Conservation (phyloP, 2,888 invertebrate species). For the Macropis europaea region DNA sequence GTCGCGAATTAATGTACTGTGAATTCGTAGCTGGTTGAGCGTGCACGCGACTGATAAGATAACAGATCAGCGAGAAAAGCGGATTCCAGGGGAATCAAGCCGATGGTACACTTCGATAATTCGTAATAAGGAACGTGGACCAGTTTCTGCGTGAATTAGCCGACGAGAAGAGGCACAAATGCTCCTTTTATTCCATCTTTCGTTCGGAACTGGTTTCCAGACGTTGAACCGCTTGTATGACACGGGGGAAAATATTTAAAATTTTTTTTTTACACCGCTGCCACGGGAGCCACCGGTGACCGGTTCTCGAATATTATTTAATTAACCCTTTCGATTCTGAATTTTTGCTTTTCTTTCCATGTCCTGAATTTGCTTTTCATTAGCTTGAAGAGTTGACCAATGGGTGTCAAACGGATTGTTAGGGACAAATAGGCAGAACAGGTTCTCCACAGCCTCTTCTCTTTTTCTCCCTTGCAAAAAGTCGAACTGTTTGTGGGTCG, state of each 20-base stretch:
- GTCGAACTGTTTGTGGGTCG: too few species aligned
- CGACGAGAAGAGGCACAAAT: constrained; percentile 13
- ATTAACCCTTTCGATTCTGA: too few species aligned
- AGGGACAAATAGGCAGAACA: too few species aligned
- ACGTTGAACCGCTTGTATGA: constrained; percentile 11
- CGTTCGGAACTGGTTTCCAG: constrained; percentile 15
- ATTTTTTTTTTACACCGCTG: too few species aligned
- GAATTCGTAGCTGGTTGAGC: not conserved
- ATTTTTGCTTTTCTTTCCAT: too few species aligned
- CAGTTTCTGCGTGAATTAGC: constrained; percentile 23
- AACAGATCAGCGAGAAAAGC: not conserved
- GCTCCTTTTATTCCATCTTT: not conserved
- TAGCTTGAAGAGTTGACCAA: too few species aligned
- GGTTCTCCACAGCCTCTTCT: too few species aligned
- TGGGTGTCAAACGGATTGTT: too few species aligned
- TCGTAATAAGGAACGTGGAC: constrained; percentile 5
- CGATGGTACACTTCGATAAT: constrained; percentile 46
- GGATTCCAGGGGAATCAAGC: not conserved
- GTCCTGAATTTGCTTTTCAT: too few species aligned
- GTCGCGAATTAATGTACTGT: constrained; percentile 19
- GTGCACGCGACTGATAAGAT: not conserved
- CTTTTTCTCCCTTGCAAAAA: too few species aligned
- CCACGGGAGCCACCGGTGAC: too few species aligned
- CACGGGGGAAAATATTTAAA: not conserved
- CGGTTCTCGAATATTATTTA: too few species aligned